Base-by-base conservation (phyloP, 2,888 invertebrate genomes). In the Gasteruption jaculator region DNA sequence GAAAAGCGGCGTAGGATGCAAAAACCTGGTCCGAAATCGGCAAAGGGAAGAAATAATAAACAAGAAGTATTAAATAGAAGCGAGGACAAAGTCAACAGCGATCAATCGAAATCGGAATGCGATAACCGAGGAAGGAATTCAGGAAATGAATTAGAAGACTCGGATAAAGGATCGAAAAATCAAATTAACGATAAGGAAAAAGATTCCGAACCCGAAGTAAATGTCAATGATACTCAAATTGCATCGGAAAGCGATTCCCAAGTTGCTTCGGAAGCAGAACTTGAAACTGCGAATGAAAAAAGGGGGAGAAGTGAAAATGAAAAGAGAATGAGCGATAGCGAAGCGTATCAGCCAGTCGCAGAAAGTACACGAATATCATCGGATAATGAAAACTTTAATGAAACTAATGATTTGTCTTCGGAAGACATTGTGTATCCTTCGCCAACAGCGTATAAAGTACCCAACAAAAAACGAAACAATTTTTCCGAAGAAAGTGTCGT, bases 401-500 rank as follows among this genome's bases (percentile, higher is more conserved):
- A n/a, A n/a, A n/a, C n/a, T n/a, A n/a, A n/a, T n/a, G n/a, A n/a
- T n/a, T n/a, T n/a, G n/a, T n/a, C n/a, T n/a, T n/a, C n/a, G n/a
- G n/a, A n/a, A n/a, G n/a, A n/a, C n/a, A n/a, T n/a, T n/a, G n/a
- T n/a, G n/a, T n/a, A n/a, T n/a, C n/a, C n/a, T n/a, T n/a, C n/a
- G n/a, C n/a, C n/a, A n/a, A n/a, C n/a, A n/a, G n/a, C n/a, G n/a
- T n/a, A n/a, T n/a, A n/a, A n/a, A n/a, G n/a, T n/a, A n/a, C n/a
- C n/a, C n/a, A n/a, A n/a, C n/a, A n/a, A n/a, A n/a, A n/a, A n/a
- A n/a, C n/a, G n/a, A n/a, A n/a, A n/a, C n/a, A n/a, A n/a, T n/a
- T 65, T 65, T 52, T 61, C 63, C 5, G 52, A 7, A 11, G 25
- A 41, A 10, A 41, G 45, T 11, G 4, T 4, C 4, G 5, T n/a